phyloP scores from a whole-genome alignment of 2,797 vertebrate species.

The Neosilurus mollespiculum region DNA sequence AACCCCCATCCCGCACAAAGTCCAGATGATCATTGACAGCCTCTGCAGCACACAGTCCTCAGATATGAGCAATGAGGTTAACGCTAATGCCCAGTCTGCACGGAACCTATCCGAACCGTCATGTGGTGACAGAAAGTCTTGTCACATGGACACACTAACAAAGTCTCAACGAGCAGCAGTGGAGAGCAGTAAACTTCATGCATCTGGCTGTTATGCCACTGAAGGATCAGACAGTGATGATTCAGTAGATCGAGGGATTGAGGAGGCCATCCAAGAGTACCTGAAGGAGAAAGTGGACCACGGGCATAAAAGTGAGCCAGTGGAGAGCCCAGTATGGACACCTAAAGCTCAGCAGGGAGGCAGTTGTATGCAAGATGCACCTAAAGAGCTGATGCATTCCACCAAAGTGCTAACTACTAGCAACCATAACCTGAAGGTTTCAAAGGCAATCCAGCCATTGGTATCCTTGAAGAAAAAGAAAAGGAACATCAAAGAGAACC shows the following conservation, averaged over 20 bases:
- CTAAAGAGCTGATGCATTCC: constrained; percentile 59
- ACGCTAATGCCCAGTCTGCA: constrained; percentile 69
- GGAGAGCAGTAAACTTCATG: constrained; percentile 36
- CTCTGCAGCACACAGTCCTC: constrained; percentile 83
- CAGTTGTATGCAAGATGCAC: constrained; percentile 55
- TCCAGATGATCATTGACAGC: constrained; percentile 92
- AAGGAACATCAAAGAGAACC: constrained; percentile 58
- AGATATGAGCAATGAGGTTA: constrained; percentile 80
- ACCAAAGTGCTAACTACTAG: constrained; percentile 63
- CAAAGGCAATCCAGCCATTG: constrained; percentile 55
- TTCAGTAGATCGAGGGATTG: constrained; percentile 91
- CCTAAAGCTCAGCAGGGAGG: constrained; percentile 66
- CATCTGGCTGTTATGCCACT: constrained; percentile 58
- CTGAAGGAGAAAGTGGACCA: constrained; percentile 80
- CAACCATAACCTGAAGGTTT: constrained; percentile 62
- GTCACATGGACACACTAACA: constrained; percentile 54
- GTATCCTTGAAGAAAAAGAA: constrained; percentile 65
- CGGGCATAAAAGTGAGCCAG: constrained; percentile 70
- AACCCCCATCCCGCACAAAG: constrained; percentile 81
- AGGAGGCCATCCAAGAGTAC: constrained; percentile 95
- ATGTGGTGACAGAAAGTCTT: constrained; percentile 61
- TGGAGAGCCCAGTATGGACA: constrained; percentile 53
- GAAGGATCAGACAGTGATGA: constrained; percentile 89
- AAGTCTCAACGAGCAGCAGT: constrained; percentile 54
- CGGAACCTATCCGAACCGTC: constrained; percentile 60